A percentile compares a stretch with the other conserved stretches of the same genome.
These are phyloP conservation scores for Barypeithes pellucidus DNA, from an alignment of 2,888 invertebrate genomes.

Conservation along the genomic window DNA sequence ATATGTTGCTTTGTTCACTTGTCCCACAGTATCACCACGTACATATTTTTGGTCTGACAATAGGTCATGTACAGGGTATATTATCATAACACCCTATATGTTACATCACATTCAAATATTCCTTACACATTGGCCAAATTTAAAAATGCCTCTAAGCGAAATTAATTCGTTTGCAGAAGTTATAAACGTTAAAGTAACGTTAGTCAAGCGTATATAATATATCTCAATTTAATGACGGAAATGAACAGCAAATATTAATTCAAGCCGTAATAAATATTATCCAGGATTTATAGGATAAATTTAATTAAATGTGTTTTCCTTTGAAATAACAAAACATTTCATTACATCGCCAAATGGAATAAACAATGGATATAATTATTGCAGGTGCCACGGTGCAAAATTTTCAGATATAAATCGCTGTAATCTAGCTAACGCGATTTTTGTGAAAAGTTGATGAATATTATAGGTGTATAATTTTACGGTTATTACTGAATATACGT, in stretches of 20 bases:
- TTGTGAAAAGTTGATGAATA: not conserved
- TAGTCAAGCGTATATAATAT: slow-evolving; percentile 8
- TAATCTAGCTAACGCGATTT: not conserved
- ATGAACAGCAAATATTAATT: slow-evolving; percentile 23
- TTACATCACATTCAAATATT: no score
- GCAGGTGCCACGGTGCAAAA: slow-evolving; percentile 13
- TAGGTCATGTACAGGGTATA: no score
- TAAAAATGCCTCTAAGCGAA: not conserved
- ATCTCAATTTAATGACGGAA: slow-evolving; percentile 18
- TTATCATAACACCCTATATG: no score
- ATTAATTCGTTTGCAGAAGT: not conserved
- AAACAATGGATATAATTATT: slow-evolving; percentile 20
- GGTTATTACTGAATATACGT: not conserved
- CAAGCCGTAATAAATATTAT: slow-evolving; percentile 9
- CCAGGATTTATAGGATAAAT: slow-evolving; percentile 16
- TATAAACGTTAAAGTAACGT: not conserved
- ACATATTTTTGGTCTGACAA: no score
- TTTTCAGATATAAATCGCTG: slow-evolving; percentile 11
- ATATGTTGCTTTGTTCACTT: no score
- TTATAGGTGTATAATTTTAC: not conserved
- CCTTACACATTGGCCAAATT: no score
- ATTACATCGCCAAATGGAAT: slow-evolving; percentile 9
- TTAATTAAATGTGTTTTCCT: slow-evolving; percentile 25
- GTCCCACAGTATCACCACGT: no score
- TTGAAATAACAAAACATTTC: slow-evolving; percentile 21